A percentile compares a stretch with the other conserved stretches of the same genome.
These are phyloP conservation scores for Epinotia bilunana DNA, from an alignment of 2,888 invertebrate species.

Conservation along the genomic window DNA sequence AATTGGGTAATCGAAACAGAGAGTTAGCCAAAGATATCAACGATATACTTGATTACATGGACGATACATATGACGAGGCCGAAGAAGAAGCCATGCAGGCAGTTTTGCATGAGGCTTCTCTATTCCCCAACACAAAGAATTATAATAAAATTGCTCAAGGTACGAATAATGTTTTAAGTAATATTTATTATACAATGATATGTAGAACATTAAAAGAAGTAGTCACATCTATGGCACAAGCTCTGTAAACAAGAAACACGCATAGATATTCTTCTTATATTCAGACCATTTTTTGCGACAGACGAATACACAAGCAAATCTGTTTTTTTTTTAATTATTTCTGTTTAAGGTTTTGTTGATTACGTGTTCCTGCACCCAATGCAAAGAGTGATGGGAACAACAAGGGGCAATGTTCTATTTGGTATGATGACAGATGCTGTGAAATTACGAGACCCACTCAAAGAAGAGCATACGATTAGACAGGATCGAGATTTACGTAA, in stretches of 20 bases:
- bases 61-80: not conserved
- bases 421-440: not conserved
- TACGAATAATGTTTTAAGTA: not conserved
- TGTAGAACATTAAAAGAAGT: too few relatives aligned
- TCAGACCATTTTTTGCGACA: too few relatives aligned
- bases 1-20: not conserved
- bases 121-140: not conserved
- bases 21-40: not conserved
- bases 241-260: too few relatives aligned
- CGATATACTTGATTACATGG: constrained; percentile 11
- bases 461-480: not conserved
- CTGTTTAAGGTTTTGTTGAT: constrained; percentile 9
- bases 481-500: not conserved
- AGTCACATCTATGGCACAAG: too few relatives aligned
- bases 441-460: not conserved
- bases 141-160: constrained; percentile 14
- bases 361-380: constrained; percentile 19
- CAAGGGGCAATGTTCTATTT: constrained; percentile 6
- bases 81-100: constrained; percentile 21
- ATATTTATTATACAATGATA: not conserved
- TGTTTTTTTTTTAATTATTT: too few relatives aligned
- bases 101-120: not conserved
- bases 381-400: not conserved
- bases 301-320: too few relatives aligned
- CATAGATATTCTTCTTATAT: too few relatives aligned